Evolutionary conservation across 2,888 invertebrate species (phyloP).

Genomic region (Clostera curtula): DNA sequence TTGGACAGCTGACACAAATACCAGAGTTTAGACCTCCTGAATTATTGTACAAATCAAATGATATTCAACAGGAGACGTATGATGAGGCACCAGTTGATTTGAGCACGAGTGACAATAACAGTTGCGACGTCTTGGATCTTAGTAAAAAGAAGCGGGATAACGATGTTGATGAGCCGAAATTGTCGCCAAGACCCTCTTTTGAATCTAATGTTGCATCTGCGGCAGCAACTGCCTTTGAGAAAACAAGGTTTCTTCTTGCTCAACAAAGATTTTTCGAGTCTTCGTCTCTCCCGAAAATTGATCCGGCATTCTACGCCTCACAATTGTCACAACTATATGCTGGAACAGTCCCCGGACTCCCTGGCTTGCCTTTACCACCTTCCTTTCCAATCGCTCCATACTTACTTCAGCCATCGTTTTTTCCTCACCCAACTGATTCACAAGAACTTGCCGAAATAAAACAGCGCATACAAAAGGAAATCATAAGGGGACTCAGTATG

Average conservation of each 20-base stretch:
- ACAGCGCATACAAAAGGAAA: conserved; percentile 79
- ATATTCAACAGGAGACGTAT: conserved; percentile 48
- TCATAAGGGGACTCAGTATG: conserved; percentile 78
- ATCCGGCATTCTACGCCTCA: conserved; percentile 77
- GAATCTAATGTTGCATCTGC: conserved; percentile 52
- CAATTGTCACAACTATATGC: conserved; percentile 78
- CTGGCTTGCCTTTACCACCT: conserved; percentile 69
- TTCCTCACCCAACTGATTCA: conserved; percentile 71
- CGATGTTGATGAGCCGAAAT: conserved; percentile 50
- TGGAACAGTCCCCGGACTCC: conserved; percentile 70
- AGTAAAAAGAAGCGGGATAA: conserved; percentile 81
- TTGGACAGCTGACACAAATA: conserved; percentile 76
- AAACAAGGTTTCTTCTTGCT: conserved; percentile 75
- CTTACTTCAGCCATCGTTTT: conserved; percentile 76
- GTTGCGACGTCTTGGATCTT: conserved; percentile 84
- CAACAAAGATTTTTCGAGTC: conserved; percentile 80
- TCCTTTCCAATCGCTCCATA: conserved; percentile 72
- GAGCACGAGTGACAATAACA: conserved; percentile 74
- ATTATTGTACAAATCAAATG: conserved; percentile 43
- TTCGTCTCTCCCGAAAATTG: conserved; percentile 75
- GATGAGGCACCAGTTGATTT: conserved; percentile 81
- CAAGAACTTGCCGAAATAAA: conserved; percentile 80
- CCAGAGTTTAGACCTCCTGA: conserved; percentile 63
- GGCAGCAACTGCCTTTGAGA: conserved; percentile 64
- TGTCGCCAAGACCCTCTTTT: conserved; percentile 59